phyloP scores from a whole-genome alignment of 2,797 vertebrate species.

The Scarus forsteni region DNA sequence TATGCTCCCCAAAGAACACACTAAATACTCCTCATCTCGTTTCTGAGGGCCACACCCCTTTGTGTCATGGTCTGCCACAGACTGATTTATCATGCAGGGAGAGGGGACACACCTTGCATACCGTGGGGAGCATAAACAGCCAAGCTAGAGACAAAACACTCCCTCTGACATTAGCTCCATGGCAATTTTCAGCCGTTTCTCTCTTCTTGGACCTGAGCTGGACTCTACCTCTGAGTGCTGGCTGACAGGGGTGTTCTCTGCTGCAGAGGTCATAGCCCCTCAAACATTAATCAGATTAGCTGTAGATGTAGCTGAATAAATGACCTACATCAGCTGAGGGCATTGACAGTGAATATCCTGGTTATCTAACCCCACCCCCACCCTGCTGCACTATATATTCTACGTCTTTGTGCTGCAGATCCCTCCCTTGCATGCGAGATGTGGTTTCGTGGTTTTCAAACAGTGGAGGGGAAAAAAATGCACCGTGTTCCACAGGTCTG shows the following conservation, averaged over 20 bases:
- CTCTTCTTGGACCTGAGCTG: constrained; percentile 25
- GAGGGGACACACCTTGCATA: constrained; percentile 67
- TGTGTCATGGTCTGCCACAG: constrained; percentile 60
- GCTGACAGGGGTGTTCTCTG: constrained; percentile 49
- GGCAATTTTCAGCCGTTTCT: constrained; percentile 10
- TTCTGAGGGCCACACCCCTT: constrained; percentile 63
- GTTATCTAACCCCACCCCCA: constrained; percentile 71
- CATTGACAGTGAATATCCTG: constrained; percentile 79
- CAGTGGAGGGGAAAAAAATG: constrained; percentile 59
- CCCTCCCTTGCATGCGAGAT: constrained; percentile 59
- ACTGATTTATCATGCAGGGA: constrained; percentile 72
- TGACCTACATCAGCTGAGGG: constrained; percentile 85
- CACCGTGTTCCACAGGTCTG: constrained; percentile 66
- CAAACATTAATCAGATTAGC: constrained; percentile 81
- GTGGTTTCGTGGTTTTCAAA: constrained; percentile 50
- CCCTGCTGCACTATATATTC: constrained; percentile 65
- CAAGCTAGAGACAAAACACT: constrained; percentile 48
- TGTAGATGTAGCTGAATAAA: constrained; percentile 81
- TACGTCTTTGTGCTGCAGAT: constrained; percentile 60
- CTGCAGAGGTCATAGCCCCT: constrained; percentile 68
- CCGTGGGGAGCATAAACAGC: constrained; percentile 48
- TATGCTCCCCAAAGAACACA: constrained; percentile 46
- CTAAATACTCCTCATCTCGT: constrained; percentile 64
- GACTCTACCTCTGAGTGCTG: constrained; percentile 13
- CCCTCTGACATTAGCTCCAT: constrained; percentile 55